phyloP scores from a whole-genome alignment of 2,888 invertebrate species.

The Pachliopta kotzebuea region DNA sequence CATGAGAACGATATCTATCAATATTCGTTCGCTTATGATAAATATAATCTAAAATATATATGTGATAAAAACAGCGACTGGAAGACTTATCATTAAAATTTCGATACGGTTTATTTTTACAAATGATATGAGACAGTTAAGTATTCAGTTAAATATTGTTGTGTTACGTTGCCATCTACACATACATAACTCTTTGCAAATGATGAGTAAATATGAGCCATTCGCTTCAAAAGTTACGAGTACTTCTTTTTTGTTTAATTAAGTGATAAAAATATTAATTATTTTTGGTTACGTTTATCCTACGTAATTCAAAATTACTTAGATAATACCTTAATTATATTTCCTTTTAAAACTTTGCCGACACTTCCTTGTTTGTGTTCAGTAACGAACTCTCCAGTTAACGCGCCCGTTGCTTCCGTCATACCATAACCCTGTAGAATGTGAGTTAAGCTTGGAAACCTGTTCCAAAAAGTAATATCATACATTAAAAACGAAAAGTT shows the following conservation, averaged over 20 bases:
- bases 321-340: constrained; percentile 46
- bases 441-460: constrained; percentile 47
- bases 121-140: too few relatives aligned
- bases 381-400: constrained; percentile 46
- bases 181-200: too few relatives aligned
- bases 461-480: constrained; percentile 32
- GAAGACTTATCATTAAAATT: too few relatives aligned
- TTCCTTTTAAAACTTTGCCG: constrained; percentile 47
- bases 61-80: background rate
- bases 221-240: too few relatives aligned
- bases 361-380: constrained; percentile 51
- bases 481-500: background rate
- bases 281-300: too few relatives aligned
- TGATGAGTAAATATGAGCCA: too few relatives aligned
- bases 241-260: too few relatives aligned
- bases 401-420: constrained; percentile 54
- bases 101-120: too few relatives aligned
- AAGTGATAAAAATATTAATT: too few relatives aligned
- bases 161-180: too few relatives aligned
- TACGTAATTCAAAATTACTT: too few relatives aligned
- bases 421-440: constrained; percentile 63
- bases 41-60: background rate
- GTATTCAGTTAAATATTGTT: too few relatives aligned
- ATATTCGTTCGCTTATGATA: background rate
- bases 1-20: background rate